phyloP scores from a whole-genome alignment of 2,888 invertebrate genomes.

The Eilema caniola region DNA sequence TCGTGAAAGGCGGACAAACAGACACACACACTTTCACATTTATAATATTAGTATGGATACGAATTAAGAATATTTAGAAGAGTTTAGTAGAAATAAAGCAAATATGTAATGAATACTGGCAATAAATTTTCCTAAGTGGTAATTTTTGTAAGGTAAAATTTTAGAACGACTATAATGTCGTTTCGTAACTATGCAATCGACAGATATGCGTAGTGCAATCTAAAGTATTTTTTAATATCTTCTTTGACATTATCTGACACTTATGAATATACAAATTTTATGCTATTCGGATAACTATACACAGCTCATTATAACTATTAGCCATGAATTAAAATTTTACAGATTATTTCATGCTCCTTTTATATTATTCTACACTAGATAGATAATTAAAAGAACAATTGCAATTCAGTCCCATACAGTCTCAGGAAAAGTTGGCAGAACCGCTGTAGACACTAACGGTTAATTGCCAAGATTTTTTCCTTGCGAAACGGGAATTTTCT shows the following conservation, averaged over 20 bases:
- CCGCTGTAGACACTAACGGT: constrained; percentile 51
- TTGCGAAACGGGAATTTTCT: constrained; percentile 74
- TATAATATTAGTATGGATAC: too few species aligned
- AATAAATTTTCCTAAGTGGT: neutral
- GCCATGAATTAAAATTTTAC: neutral
- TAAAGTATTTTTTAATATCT: neutral
- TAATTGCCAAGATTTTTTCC: constrained; percentile 68
- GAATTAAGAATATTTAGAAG: too few species aligned
- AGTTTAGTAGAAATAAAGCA: neutral
- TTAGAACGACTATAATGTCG: too few species aligned
- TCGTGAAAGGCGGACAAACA: too few species aligned
- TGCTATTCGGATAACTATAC: too few species aligned
- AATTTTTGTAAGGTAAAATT: too few species aligned
- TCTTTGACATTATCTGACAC: neutral
- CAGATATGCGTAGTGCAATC: too few species aligned
- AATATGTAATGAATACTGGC: neutral
- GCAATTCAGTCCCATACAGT: neutral
- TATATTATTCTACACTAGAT: neutral
- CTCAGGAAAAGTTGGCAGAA: constrained; percentile 32
- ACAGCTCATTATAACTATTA: too few species aligned
- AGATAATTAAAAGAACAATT: neutral
- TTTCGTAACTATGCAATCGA: too few species aligned
- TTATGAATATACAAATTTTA: neutral
- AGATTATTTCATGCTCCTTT: neutral
- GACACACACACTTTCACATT: too few species aligned